Percentiles rank a stretch among this genome's conserved stretches.
Evolutionary conservation across 2,113 vertebrate species (phyloP).

Genomic region (Gavia stellata): DNA sequence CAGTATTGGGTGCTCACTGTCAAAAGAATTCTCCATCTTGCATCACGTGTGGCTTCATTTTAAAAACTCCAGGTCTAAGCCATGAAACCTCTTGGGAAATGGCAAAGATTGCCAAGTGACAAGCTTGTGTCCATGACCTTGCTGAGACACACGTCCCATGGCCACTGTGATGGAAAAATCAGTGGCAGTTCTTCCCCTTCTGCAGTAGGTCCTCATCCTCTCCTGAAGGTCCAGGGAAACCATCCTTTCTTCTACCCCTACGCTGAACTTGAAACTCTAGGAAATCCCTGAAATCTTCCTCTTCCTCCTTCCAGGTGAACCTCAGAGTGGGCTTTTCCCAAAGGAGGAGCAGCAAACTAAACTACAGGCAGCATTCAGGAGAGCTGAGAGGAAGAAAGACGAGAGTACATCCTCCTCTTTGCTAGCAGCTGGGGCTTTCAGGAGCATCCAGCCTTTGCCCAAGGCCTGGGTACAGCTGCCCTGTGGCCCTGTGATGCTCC

Average conservation of each 20-base stretch:
- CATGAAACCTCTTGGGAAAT: not conserved
- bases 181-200: not conserved
- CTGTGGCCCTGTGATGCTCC: not conserved
- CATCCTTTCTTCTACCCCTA: not conserved
- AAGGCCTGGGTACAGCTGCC: not conserved
- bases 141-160: not conserved
- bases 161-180: not conserved
- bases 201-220: not conserved
- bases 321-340: not conserved
- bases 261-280: fast-evolving
- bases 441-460: not conserved
- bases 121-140: not conserved
- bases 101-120: not conserved
- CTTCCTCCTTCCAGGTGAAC: not conserved
- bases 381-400: not conserved
- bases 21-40: not conserved
- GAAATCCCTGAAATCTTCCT: not conserved
- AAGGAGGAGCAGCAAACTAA: not conserved
- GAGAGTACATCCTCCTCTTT: not conserved
- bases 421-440: not conserved
- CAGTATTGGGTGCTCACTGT: not conserved
- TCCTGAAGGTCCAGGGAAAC: not conserved
- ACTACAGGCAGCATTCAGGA: not conserved
- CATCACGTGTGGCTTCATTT: not conserved
- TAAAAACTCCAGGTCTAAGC: not conserved